phyloP scores from a whole-genome alignment of 2,113 vertebrate species.

The Danio rerio region DNA sequence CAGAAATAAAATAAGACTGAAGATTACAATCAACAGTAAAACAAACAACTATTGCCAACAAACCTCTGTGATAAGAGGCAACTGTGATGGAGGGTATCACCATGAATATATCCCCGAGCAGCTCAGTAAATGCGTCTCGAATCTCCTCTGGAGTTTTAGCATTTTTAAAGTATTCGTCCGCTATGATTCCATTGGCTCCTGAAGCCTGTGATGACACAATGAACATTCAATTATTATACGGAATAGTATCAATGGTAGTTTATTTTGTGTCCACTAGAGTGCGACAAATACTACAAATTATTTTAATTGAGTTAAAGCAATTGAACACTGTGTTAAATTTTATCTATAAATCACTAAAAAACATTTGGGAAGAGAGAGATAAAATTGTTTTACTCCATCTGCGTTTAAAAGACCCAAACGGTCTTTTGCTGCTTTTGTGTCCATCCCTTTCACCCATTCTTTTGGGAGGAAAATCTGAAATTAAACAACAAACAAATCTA shows the following conservation, averaged over 20 bases:
- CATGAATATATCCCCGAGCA: conserved; percentile 77
- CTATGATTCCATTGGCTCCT: conserved; percentile 61
- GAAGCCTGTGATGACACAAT: conserved; percentile 54
- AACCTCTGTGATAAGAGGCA: conserved; percentile 78
- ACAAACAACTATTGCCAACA: background rate
- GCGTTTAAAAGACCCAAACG: conserved; percentile 65
- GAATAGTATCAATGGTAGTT: background rate
- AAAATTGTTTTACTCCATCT: conserved; percentile 62
- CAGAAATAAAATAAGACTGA: too few species aligned
- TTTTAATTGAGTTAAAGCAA: background rate
- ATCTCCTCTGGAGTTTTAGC: conserved; percentile 74
- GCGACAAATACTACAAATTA: conserved; percentile 32
- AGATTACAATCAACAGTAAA: background rate
- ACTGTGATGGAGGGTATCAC: conserved; percentile 75
- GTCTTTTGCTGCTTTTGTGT: conserved; percentile 57
- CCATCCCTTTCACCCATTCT: conserved; percentile 76
- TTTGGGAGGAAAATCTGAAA: conserved; percentile 65
- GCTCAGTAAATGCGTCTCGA: conserved; percentile 74
- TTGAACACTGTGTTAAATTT: background rate
- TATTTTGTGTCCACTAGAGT: conserved; percentile 39
- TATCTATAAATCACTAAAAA: background rate
- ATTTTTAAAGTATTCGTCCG: conserved; percentile 77
- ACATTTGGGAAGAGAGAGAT: background rate
- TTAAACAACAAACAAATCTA: conserved; percentile 18
- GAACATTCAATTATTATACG: background rate